Evolutionary conservation across 2,113 vertebrate species (phyloP).

Genomic region (Phaetusa simplex): DNA sequence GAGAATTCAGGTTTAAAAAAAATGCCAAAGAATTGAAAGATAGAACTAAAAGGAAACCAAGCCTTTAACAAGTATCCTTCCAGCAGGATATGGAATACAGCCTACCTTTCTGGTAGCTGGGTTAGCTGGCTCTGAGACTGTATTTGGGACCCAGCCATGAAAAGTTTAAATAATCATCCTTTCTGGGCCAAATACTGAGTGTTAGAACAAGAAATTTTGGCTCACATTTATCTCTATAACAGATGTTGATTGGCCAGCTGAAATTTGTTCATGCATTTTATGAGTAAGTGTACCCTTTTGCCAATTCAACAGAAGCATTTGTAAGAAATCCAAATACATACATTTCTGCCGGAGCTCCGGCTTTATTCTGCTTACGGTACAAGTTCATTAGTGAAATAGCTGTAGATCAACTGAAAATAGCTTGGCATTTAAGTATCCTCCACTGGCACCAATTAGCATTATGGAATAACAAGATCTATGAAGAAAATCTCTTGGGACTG

Average conservation of each 20-base stretch:
- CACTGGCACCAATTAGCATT: slow-evolving; percentile 30
- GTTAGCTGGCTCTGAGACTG: not conserved
- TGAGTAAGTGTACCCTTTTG: not conserved
- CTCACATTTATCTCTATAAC: slow-evolving; percentile 6
- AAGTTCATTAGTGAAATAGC: slow-evolving; percentile 52
- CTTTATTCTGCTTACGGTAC: slow-evolving; percentile 4
- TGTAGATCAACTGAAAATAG: slow-evolving; percentile 37
- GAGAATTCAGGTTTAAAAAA: not conserved
- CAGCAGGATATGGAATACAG: not conserved
- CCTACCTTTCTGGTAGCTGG: not conserved
- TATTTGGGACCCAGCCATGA: not conserved
- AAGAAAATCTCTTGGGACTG: not conserved
- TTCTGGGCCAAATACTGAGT: slow-evolving; percentile 31
- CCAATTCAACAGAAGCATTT: slow-evolving; percentile 52
- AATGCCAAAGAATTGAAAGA: not conserved
- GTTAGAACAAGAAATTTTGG: slow-evolving; percentile 24
- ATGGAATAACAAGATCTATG: slow-evolving; percentile 1
- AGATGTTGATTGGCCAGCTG: slow-evolving; percentile 47
- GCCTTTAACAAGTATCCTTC: not conserved
- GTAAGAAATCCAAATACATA: slow-evolving; percentile 42
- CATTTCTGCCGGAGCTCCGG: not conserved
- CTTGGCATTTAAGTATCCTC: slow-evolving; percentile 45
- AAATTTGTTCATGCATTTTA: slow-evolving; percentile 52
- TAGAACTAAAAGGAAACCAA: not conserved
- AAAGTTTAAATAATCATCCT: slow-evolving; percentile 43